Base-by-base conservation (phyloP, 1,140 invertebrate genomes). In the Latrodectus geometricus region DNA sequence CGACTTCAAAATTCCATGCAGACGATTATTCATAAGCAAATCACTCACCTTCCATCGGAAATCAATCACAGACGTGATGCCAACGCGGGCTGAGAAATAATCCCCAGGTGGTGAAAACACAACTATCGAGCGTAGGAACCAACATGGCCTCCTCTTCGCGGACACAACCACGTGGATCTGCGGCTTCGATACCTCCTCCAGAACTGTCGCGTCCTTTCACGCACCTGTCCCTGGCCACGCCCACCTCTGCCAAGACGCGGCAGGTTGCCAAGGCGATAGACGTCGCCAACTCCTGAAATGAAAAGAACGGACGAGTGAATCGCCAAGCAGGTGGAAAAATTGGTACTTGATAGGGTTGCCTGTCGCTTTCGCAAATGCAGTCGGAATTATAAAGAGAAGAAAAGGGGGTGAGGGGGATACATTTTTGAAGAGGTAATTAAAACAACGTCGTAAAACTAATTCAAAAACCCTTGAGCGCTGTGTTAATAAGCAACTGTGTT, bases 91-190 rank as follows among this genome's bases (percentile, higher is more conserved):
- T 56, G 54, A 23, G 35, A 78, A 78, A 78, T 78, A 78, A 78
- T 66, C 23, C 56, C 23, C 61, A 56, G 76, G 12, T 54, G 76
- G 56, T 35, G 35, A 78, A 66, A 68, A 66, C 56, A n/a, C 56
- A 66, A 49, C 56, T 17, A n/a, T 35, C 48, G 56, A 49, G 23
- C 21, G 21, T 14, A 65, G 35, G 23, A 12, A 65, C 78, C 17
- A 68, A 80, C 49, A 75, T 54, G 50, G 73, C 78, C 56, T 80
- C 78, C 50, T 23, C 68, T n/a, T 49, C 66, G 35, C 48, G 56
- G 78, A 21, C 65, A 52, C 78, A 80, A 80, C 66, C 78, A 80
- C 78, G 78, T 80, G 78, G 78, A 80, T 69, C 78, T 80, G 78
- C 78, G 78, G 78, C 48, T 35, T 35, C 48, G 48, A 35, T 52